These are phyloP conservation scores for Euura saliciscinereae DNA, from an alignment of 1,140 invertebrate genomes.

Conservation along the genomic window DNA sequence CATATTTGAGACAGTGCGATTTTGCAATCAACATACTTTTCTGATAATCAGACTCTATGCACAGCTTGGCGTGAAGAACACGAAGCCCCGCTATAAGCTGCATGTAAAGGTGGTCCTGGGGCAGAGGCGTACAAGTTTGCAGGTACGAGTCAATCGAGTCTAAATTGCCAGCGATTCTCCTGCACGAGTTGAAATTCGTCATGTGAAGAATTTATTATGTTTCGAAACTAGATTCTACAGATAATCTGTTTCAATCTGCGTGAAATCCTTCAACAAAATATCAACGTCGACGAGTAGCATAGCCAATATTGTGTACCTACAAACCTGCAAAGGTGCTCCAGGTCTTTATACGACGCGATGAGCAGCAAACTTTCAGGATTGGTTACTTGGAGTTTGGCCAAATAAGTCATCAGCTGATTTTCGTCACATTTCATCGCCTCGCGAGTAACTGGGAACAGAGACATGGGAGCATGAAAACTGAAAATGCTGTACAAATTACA, in stretches of 20 bases:
- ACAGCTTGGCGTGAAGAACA: slow-evolving; percentile 17
- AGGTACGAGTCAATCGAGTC: slow-evolving; percentile 18
- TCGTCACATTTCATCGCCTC: slow-evolving; percentile 33
- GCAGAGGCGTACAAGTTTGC: slow-evolving; percentile 18
- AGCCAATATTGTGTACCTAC: not conserved
- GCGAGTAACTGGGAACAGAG: not conserved
- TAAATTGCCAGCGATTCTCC: slow-evolving; percentile 17
- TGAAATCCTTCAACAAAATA: too few relatives aligned
- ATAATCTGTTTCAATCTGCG: too few relatives aligned
- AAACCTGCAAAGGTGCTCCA: slow-evolving; percentile 28
- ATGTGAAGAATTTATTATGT: too few relatives aligned
- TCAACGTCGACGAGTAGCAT: not conserved
- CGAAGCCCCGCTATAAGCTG: slow-evolving; percentile 39
- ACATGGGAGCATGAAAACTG: too few relatives aligned
- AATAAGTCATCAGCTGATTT: slow-evolving; percentile 37
- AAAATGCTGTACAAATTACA: too few relatives aligned
- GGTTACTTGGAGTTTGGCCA: slow-evolving; percentile 41
- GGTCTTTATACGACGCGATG: slow-evolving; percentile 31
- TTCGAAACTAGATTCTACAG: too few relatives aligned
- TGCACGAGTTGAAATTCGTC: not conserved
- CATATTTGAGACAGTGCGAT: not conserved
- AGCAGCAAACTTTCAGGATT: slow-evolving; percentile 40
- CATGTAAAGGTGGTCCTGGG: slow-evolving; percentile 30
- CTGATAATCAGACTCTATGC: slow-evolving; percentile 17
- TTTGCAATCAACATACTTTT: slow-evolving; percentile 2